Evolutionary conservation across 2,888 invertebrate species (phyloP).

Genomic region (Brachyptera putata): DNA sequence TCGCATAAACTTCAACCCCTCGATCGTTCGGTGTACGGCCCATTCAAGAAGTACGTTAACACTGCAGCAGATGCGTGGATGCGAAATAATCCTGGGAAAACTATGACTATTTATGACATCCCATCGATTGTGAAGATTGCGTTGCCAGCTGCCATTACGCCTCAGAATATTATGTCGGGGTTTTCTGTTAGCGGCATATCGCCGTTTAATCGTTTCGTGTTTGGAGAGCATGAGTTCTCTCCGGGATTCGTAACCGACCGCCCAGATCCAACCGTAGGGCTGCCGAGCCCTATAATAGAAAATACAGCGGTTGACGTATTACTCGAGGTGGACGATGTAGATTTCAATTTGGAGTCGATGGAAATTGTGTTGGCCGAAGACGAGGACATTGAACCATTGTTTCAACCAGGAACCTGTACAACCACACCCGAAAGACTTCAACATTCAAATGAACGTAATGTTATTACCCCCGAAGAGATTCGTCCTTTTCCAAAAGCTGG

Average conservation of each 20-base stretch:
- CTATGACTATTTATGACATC: constrained; percentile 27
- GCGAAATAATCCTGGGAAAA: constrained; percentile 30
- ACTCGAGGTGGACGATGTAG: too few species aligned
- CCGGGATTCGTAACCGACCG: constrained; percentile 32
- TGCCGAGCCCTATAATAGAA: neutral
- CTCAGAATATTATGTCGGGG: constrained; percentile 36
- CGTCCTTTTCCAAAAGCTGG: neutral
- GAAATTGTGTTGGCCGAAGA: too few species aligned
- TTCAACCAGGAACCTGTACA: too few species aligned
- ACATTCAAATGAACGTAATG: too few species aligned
- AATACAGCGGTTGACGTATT: too few species aligned
- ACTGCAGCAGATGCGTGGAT: constrained; percentile 34
- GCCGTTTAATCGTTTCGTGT: constrained; percentile 35
- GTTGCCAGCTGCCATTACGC: constrained; percentile 9
- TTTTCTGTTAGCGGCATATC: constrained; percentile 35
- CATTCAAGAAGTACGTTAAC: constrained; percentile 40
- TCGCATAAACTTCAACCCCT: constrained; percentile 45
- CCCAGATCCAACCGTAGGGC: constrained; percentile 7
- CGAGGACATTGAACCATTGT: too few species aligned
- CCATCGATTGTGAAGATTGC: constrained; percentile 13
- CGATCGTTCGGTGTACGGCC: constrained; percentile 42
- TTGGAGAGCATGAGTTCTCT: constrained; percentile 34
- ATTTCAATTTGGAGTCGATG: too few species aligned
- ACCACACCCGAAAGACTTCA: neutral
- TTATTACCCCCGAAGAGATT: constrained; percentile 6